A percentile compares a stretch with the other conserved stretches of the same genome.
phyloP scores from a whole-genome alignment of 2,113 vertebrate genomes.

The Rhagologus leucostigma region DNA sequence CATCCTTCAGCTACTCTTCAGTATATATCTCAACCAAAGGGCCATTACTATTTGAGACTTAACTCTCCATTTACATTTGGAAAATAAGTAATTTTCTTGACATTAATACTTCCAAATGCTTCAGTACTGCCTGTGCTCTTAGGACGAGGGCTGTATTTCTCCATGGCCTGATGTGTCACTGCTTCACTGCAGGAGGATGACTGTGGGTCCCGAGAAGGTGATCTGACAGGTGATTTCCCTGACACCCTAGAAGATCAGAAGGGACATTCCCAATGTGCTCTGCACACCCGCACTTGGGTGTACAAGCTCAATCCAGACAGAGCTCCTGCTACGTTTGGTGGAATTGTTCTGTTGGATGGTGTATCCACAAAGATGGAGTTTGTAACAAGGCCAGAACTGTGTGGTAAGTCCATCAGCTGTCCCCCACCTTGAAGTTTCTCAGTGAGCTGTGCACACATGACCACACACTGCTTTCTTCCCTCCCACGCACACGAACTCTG shows the following conservation, averaged over 20 bases:
- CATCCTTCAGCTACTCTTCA: neutral
- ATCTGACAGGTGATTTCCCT: neutral
- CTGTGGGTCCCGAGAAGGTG: neutral
- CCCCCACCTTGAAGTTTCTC: neutral
- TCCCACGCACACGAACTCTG: neutral
- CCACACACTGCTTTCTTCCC: neutral
- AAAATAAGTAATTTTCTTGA: neutral
- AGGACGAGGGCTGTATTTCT: neutral
- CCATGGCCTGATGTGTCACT: neutral
- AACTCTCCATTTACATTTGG: neutral
- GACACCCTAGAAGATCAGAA: neutral
- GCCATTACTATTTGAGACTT: neutral
- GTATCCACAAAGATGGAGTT: neutral
- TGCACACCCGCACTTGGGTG: neutral
- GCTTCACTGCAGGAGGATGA: neutral
- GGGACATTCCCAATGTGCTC: neutral
- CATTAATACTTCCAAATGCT: neutral
- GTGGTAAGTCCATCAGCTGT: neutral
- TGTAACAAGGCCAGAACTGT: neutral
- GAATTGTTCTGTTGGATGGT: neutral
- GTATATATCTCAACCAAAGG: neutral
- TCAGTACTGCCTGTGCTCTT: neutral
- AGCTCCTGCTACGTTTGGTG: neutral
- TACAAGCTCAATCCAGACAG: neutral
- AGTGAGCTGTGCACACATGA: neutral